phyloP scores from a whole-genome alignment of 2,888 invertebrate genomes.

The Napeogenes sylphis region DNA sequence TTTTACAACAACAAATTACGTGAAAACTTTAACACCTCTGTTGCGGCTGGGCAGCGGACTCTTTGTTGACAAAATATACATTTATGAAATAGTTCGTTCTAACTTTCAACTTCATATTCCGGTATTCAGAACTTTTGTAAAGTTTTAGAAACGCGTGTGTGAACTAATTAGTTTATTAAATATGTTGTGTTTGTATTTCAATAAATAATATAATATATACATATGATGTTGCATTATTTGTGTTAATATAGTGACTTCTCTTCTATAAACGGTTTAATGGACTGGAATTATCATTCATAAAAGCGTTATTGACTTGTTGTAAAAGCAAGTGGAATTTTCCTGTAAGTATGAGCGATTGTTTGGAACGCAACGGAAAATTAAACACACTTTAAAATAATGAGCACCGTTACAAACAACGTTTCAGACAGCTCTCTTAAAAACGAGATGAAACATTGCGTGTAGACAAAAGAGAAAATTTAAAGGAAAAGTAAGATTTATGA shows the following conservation, averaged over 20 bases:
- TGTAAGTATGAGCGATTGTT: slow-evolving; percentile 11
- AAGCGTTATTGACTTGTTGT: too few species aligned
- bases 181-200: background rate
- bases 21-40: slow-evolving; percentile 14
- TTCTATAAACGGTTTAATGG: too few species aligned
- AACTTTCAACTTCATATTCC: background rate
- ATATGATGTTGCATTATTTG: background rate
- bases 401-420: slow-evolving; percentile 18
- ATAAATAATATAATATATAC: background rate
- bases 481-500: slow-evolving; percentile 21
- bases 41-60: background rate
- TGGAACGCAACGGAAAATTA: slow-evolving; percentile 15
- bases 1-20: slow-evolving; percentile 20
- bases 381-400: slow-evolving; percentile 23
- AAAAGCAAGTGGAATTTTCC: too few species aligned
- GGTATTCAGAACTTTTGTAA: background rate
- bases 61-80: background rate
- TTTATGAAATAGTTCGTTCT: background rate
- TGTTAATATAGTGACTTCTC: too few species aligned
- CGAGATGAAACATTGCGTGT: slow-evolving; percentile 21
- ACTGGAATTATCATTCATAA: too few species aligned
- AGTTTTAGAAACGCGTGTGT: background rate
- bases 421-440: slow-evolving; percentile 17
- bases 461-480: slow-evolving; percentile 15
- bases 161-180: background rate